phyloP scores from a whole-genome alignment of 2,113 vertebrate genomes.

The Argyrosomus japonicus region DNA sequence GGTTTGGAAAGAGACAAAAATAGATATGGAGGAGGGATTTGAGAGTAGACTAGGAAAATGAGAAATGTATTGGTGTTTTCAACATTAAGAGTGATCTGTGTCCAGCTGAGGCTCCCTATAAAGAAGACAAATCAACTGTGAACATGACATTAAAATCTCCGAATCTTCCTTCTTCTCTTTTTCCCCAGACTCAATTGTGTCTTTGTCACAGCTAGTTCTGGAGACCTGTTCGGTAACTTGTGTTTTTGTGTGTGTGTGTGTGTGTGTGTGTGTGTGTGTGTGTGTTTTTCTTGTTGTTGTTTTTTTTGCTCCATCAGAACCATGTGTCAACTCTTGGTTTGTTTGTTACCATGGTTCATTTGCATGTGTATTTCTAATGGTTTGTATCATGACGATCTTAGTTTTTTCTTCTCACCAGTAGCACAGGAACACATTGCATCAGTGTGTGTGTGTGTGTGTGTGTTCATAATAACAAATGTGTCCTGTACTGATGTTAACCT shows the following conservation, averaged over 20 bases:
- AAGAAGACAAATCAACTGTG: slow-evolving; percentile 25
- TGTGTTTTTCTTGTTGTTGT: not conserved
- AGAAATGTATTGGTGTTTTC: slow-evolving; percentile 10
- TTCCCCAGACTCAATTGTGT: slow-evolving; percentile 84
- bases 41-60: slow-evolving; percentile 17
- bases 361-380: slow-evolving; percentile 64
- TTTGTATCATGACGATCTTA: slow-evolving; percentile 43
- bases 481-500: slow-evolving; percentile 17
- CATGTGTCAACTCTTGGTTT: slow-evolving; percentile 43
- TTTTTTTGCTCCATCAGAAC: slow-evolving; percentile 34
- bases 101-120: slow-evolving; percentile 43
- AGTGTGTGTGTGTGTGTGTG: not conserved
- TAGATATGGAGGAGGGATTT: slow-evolving; percentile 29
- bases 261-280: slow-evolving; percentile 22
- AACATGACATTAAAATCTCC: slow-evolving; percentile 32
- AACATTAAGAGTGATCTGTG: slow-evolving; percentile 5
- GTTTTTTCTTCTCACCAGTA: not conserved
- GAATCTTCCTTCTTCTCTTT: slow-evolving; percentile 55
- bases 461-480: slow-evolving; percentile 19
- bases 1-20: slow-evolving; percentile 37
- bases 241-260: slow-evolving; percentile 39
- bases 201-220: slow-evolving; percentile 85
- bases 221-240: slow-evolving; percentile 83
- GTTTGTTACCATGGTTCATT: slow-evolving; percentile 47
- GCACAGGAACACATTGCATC: slow-evolving; percentile 13